Percentiles rank a stretch among this genome's conserved stretches.
Conservation (phyloP, 2,113 vertebrate genomes). For the Hippocampus guttulatus region DNA sequence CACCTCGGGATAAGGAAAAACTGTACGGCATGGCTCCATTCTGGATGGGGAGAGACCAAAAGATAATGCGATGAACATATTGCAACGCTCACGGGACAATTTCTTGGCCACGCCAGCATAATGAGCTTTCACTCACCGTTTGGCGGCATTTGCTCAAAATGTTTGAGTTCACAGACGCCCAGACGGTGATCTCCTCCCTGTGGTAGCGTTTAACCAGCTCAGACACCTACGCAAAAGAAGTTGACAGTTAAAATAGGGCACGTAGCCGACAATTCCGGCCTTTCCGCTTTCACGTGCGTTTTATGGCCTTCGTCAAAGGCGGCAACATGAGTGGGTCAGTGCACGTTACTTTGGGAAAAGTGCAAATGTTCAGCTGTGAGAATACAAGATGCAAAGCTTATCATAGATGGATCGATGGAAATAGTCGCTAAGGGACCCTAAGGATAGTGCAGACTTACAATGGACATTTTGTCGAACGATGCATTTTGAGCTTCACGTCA, state of each 20-base stretch:
- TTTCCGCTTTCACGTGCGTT: too few species aligned
- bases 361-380: constrained; percentile 1
- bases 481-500: too few species aligned
- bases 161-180: constrained; percentile 66
- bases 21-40: constrained; percentile 78
- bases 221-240: constrained; percentile 65
- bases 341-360: background rate
- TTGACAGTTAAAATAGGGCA: background rate
- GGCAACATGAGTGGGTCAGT: background rate
- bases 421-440: background rate
- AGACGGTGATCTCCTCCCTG: constrained; percentile 77
- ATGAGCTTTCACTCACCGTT: constrained; percentile 53
- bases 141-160: constrained; percentile 74
- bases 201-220: constrained; percentile 69
- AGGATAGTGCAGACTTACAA: background rate
- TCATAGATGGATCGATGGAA: background rate
- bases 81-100: background rate
- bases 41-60: constrained; percentile 47
- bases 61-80: background rate
- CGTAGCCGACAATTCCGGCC: background rate
- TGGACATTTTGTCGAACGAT: too few species aligned
- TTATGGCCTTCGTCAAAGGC: background rate
- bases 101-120: background rate
- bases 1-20: constrained; percentile 63
- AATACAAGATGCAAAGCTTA: background rate